Base-by-base conservation (phyloP, 2,797 vertebrate genomes). In the Eptatretus atami region DNA sequence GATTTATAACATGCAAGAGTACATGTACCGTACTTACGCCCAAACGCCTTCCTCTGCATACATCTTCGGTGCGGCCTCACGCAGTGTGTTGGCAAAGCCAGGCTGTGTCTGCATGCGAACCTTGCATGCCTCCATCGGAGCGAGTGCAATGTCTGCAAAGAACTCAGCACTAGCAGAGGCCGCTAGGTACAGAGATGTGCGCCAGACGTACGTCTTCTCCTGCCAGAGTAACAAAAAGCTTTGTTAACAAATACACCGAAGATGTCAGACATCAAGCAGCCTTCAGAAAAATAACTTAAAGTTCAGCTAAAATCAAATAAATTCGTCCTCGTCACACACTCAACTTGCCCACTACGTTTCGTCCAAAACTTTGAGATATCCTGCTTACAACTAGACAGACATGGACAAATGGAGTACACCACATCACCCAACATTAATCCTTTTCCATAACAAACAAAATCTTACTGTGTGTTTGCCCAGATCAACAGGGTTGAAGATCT, bases 121-220 rank as follows among this genome's bases (percentile, higher is more conserved):
- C 74, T 96, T 96, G 66, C 76, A 78, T 70, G 90, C 88, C 79
- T 96, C 90, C 88, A 94, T 95, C 70, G 88, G 88, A 77, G 84
- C 80, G 77, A 95, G 78, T 67, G 90, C 90, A 64, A 96, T 86
- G 74, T 95, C 86, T 2, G 88, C 88, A 65, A 95, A 94, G 76
- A 95, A 96, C 73, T 95, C 88, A 0, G 88, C 86, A 10, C 88
- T 95, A 76, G 90, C 88, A 69, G 90, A 96, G 53, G 90, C 79
- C 9, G 82, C 86, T 73, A 95, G 76, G 72, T 95, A 96, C 0
- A 96, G 71, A 0, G 86, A 94, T 13, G 86, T 96, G 70, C 88
- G 84, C 90, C 90, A 96, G 71, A 88, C 68, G 71, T 92, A 95
- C 0, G 81, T 19, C 13, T 93, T 96, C 71, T 96, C 90, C 90